A percentile compares a stretch with the other conserved stretches of the same genome.
Evolutionary conservation across 1,140 invertebrate species (phyloP).

Genomic region (Camponotus vicinus): DNA sequence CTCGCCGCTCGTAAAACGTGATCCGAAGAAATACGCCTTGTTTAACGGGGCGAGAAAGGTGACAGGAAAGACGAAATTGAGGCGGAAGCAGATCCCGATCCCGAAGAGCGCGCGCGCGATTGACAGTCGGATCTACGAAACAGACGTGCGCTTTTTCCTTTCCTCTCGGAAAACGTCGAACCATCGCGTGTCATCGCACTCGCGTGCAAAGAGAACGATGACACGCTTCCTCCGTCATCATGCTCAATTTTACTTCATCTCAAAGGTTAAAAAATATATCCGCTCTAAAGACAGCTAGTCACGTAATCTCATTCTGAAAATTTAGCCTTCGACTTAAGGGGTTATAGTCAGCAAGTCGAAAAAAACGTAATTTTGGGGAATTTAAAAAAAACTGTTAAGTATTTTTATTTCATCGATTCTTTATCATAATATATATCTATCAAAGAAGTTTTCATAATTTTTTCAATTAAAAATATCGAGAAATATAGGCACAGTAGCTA

Average conservation of each 20-base stretch:
- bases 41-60: slow-evolving; percentile 31
- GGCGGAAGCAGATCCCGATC: slow-evolving; percentile 19
- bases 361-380: too few relatives aligned
- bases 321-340: neutral
- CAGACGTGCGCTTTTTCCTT: neutral
- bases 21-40: slow-evolving; percentile 46
- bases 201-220: slow-evolving; percentile 29
- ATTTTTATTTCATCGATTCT: too few relatives aligned
- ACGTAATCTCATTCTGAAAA: neutral
- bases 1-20: slow-evolving; percentile 54
- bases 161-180: slow-evolving; percentile 31
- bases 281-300: neutral
- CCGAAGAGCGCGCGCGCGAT: neutral
- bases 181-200: slow-evolving; percentile 20
- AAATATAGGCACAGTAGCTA: too few relatives aligned
- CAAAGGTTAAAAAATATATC: too few relatives aligned
- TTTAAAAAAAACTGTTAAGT: too few relatives aligned
- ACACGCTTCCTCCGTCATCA: slow-evolving; percentile 14
- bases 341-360: too few relatives aligned
- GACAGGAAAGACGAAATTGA: slow-evolving; percentile 33
- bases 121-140: neutral
- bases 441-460: too few relatives aligned
- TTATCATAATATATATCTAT: too few relatives aligned
- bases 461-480: too few relatives aligned
- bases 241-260: slow-evolving; percentile 23